Conservation (phyloP, 1,140 invertebrate genomes). For the Drosophila kurseongensis region DNA sequence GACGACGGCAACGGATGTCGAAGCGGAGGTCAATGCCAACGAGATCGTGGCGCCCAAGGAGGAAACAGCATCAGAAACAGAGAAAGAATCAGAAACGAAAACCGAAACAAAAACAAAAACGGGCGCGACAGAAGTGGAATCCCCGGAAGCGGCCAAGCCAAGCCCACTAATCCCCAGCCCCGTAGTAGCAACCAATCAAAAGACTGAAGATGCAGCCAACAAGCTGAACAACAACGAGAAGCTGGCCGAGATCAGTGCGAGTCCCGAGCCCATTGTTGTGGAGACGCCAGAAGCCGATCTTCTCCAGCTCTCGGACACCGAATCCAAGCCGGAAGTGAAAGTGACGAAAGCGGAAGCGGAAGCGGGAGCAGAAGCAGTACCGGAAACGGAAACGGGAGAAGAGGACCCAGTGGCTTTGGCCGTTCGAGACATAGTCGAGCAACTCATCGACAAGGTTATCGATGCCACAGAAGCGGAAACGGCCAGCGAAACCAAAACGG, state of each 20-base stretch:
- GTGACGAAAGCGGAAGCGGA: background rate
- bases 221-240: conserved; percentile 78
- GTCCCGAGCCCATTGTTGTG: conserved; percentile 7
- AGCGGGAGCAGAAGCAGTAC: background rate
- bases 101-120: conserved; percentile 16
- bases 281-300: conserved; percentile 10
- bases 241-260: conserved; percentile 10
- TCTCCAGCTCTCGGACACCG: conserved; percentile 28
- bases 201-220: conserved; percentile 75
- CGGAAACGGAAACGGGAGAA: background rate
- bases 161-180: conserved; percentile 17
- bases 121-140: conserved; percentile 2
- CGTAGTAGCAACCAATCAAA: conserved; percentile 71
- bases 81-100: conserved; percentile 12
- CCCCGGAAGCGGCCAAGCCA: conserved; percentile 23
- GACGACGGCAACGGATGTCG: conserved; percentile 4
- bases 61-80: conserved; percentile 17
- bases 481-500: conserved; percentile 32
- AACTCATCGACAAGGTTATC: conserved; percentile 76
- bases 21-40: conserved; percentile 64
- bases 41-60: conserved; percentile 38
- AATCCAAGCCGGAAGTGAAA: background rate
- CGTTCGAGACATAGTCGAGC: conserved; percentile 77
- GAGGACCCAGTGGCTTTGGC: conserved; percentile 59
- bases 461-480: conserved; percentile 62